These are phyloP conservation scores for Stenichneumon culpator DNA, from an alignment of 2,888 invertebrate species.

Conservation along the genomic window DNA sequence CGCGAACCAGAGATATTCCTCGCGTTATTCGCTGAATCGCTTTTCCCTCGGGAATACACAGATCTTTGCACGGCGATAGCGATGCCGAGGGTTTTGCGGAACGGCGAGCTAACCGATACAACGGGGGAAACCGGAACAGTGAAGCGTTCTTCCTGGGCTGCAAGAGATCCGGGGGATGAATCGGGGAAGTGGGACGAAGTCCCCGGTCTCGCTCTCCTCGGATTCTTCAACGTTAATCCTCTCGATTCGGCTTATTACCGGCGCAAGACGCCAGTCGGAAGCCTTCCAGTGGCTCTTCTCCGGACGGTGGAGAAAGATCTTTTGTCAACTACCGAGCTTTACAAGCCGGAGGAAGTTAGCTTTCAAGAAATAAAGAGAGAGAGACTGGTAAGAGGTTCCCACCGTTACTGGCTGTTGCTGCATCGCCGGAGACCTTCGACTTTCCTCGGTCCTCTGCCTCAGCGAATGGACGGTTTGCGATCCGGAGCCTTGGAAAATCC, in stretches of 20 bases:
- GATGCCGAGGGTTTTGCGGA: neutral
- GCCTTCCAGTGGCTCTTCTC: constrained; percentile 17
- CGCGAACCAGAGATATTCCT: constrained; percentile 10
- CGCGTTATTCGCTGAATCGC: constrained; percentile 28
- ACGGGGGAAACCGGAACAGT: constrained; percentile 8
- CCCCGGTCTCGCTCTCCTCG: constrained; percentile 12
- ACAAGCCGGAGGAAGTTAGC: constrained; percentile 28
- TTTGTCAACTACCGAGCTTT: constrained; percentile 44
- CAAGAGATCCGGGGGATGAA: constrained; percentile 4
- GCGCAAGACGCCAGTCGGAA: constrained; percentile 23
- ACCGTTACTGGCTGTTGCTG: neutral
- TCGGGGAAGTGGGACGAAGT: neutral
- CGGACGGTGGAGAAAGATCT: constrained; percentile 24
- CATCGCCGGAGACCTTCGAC: constrained; percentile 36
- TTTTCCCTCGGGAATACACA: constrained; percentile 46
- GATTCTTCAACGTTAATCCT: constrained; percentile 47
- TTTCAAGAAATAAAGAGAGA: constrained; percentile 47
- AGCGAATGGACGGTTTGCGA: neutral
- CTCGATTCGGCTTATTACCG: constrained; percentile 42
- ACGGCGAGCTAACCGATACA: constrained; percentile 44
- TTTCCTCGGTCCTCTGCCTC: constrained; percentile 26
- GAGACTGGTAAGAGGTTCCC: constrained; percentile 16
- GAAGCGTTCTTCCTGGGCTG: constrained; percentile 11
- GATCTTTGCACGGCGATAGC: constrained; percentile 28
- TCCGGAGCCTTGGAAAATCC: constrained; percentile 36